Base-by-base conservation (phyloP, 2,888 invertebrate genomes). In the Limenitis camilla region DNA sequence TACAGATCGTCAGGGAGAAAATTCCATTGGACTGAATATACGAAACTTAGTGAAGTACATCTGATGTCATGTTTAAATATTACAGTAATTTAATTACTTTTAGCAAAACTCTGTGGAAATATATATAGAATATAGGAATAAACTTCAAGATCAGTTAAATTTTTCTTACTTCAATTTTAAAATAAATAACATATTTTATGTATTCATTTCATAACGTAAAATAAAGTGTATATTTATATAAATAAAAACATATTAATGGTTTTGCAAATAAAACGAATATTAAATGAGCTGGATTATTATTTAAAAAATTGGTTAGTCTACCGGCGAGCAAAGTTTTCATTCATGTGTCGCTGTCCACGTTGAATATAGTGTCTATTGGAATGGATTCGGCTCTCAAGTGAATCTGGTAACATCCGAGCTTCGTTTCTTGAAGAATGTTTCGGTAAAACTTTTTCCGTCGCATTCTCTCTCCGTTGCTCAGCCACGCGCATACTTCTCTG, bases 351-450 rank as follows among this genome's bases (percentile, higher is more conserved):
- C 19, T 90, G 89, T 4, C 93, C 93, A 52, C 96, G 89, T 75
- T 98, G 97, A 61, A 97, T 95, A 67, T 95, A 95, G 76, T 97
- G 95, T 40, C 94, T 91, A 72, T 96, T 98, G 9, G 97, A 91
- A 69, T 93, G 95, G 45, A 98, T 92, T 62, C 97, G 90, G 58
- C 92, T 91, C 69, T 95, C 96, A 0, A 98, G 92, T 7, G 93
- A 92, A 50, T 91, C 91, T 27, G 89, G 89, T 61, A 91, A 89
- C 0, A 92, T 91, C 48, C 66, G 88, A 67, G 68, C 89, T 79
- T 58, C 87, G 84, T 62, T 75, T 72, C 59, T 82, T 59, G 61
- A 81, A 84, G 59, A 82, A 43, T 93, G 85, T n/a, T 94, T 88
- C 58, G 92, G 90, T 66, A 56, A 52, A 78, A 75, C 49, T 81